Percentiles rank a stretch among this genome's conserved stretches.
Evolutionary conservation across 2,113 vertebrate species (phyloP).

Genomic region (Eptatretus burgeri): DNA sequence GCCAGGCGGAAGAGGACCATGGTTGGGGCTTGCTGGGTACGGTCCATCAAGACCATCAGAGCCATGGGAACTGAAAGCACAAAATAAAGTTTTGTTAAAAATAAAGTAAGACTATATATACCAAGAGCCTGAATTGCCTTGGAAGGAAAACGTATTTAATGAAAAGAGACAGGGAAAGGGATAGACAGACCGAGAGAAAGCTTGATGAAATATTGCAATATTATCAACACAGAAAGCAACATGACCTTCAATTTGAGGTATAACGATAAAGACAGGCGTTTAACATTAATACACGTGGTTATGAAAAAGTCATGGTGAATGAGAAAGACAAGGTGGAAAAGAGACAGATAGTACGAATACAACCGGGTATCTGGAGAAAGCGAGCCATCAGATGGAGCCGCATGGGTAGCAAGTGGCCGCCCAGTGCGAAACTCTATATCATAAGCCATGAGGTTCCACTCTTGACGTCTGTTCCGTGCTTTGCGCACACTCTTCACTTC

Average conservation of each 20-base stretch:
- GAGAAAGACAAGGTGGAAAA: neutral
- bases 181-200: slow-evolving; percentile 7
- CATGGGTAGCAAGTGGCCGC: slow-evolving; percentile 46
- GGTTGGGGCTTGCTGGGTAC: slow-evolving; percentile 46
- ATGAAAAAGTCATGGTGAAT: neutral
- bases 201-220: slow-evolving; percentile 10
- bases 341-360: slow-evolving; percentile 7
- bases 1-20: slow-evolving; percentile 16
- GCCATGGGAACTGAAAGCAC: slow-evolving; percentile 25
- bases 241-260: neutral
- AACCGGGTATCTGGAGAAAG: slow-evolving; percentile 68
- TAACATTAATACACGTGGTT: neutral
- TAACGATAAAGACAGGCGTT: neutral
- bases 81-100: too few relatives aligned
- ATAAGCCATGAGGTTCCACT: slow-evolving; percentile 70
- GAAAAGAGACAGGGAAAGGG: slow-evolving; percentile 7
- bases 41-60: slow-evolving; percentile 32
- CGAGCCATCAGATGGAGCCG: slow-evolving; percentile 61
- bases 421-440: slow-evolving; percentile 69
- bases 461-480: slow-evolving; percentile 53
- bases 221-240: slow-evolving; percentile 9
- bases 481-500: slow-evolving; percentile 77
- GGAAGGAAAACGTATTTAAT: neutral
- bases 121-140: too few relatives aligned
- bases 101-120: too few relatives aligned